Conservation (phyloP, 2,113 vertebrate genomes). For the Copsychus sechellarum region DNA sequence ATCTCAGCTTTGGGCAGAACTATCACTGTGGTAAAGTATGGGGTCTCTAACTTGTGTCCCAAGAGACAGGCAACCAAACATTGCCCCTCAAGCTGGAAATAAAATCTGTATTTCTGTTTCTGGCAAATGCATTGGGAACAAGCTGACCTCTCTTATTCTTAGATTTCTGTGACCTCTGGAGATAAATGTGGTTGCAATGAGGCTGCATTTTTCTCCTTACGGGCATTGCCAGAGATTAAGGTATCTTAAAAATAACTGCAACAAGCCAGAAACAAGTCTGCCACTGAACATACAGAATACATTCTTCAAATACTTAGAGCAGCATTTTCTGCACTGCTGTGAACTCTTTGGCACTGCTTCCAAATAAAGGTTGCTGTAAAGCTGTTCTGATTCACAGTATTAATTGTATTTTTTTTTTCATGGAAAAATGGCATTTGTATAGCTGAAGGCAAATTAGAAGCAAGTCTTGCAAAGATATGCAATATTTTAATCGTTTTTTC, state of each 20-base stretch:
- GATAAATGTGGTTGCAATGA: slow-evolving; percentile 58
- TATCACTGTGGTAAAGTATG: neutral
- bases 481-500: neutral
- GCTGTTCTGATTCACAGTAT: neutral
- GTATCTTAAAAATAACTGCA: slow-evolving; percentile 68
- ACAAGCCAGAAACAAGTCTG: slow-evolving; percentile 47
- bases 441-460: neutral
- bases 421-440: neutral
- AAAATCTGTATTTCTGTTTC: slow-evolving; percentile 53
- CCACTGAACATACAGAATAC: slow-evolving; percentile 1
- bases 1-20: neutral
- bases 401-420: neutral
- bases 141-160: slow-evolving; percentile 70
- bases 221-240: slow-evolving; percentile 52
- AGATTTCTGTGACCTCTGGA: slow-evolving; percentile 60
- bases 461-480: neutral
- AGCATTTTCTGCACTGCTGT: neutral
- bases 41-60: neutral
- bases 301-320: slow-evolving; percentile 50
- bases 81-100: slow-evolving; percentile 16
- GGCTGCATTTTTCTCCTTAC: slow-evolving; percentile 13
- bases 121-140: slow-evolving; percentile 70
- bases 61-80: neutral
- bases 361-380: neutral
- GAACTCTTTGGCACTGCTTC: neutral